Evolutionary conservation across 2,797 vertebrate species (phyloP).

Genomic region (Echiichthys vipera): DNA sequence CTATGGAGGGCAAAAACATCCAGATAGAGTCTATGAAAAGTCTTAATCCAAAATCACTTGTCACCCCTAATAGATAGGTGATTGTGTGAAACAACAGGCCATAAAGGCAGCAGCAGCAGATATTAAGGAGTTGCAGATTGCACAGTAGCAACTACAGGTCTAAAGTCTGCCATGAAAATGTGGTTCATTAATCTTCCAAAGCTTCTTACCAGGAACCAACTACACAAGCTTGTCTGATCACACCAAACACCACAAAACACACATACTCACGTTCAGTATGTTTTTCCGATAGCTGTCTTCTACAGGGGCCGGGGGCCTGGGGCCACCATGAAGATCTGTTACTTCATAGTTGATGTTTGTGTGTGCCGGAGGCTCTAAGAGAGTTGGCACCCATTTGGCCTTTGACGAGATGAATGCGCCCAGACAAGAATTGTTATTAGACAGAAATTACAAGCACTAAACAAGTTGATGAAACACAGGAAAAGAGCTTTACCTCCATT

Average conservation of each 20-base stretch:
- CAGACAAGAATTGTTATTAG: not conserved
- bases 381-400: slow-evolving; percentile 89
- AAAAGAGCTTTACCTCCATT: slow-evolving; percentile 83
- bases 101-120: not conserved
- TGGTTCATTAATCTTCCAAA: not conserved
- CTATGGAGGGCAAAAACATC: not conserved
- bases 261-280: slow-evolving; percentile 78
- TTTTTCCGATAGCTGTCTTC: slow-evolving; percentile 87
- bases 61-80: not conserved
- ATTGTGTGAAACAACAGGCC: not conserved
- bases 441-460: not conserved
- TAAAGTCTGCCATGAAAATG: not conserved
- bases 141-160: not conserved
- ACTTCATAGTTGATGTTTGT: slow-evolving; percentile 89
- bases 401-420: slow-evolving; percentile 61
- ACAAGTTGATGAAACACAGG: not conserved
- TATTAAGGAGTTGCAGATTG: not conserved
- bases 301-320: slow-evolving; percentile 83
- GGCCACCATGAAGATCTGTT: slow-evolving; percentile 89
- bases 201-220: not conserved
- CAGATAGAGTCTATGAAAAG: not conserved
- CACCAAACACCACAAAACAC: slow-evolving; percentile 28
- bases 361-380: slow-evolving; percentile 88
- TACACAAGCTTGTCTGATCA: not conserved
- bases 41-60: not conserved